Evolutionary conservation across 2,888 invertebrate genomes (phyloP).

Genomic region (Pyrrhosoma nymphula): DNA sequence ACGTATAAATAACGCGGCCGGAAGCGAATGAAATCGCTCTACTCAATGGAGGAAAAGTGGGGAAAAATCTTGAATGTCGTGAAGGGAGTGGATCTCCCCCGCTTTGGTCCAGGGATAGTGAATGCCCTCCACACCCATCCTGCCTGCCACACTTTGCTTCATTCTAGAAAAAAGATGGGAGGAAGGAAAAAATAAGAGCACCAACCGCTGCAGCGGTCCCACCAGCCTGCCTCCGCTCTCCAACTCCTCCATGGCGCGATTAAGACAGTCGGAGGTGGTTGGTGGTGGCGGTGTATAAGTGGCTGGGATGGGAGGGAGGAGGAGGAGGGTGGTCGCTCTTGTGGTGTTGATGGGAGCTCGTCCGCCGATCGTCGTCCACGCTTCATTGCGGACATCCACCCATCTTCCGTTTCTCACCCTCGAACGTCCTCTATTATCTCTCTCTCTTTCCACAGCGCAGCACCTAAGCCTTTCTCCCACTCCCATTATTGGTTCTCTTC

Average conservation of each 20-base stretch:
- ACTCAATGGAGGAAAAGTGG: slow-evolving; percentile 23
- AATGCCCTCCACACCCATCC: slow-evolving; percentile 14
- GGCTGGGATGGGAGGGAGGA: neutral
- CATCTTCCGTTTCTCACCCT: neutral
- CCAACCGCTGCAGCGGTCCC: neutral
- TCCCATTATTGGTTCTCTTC: too few species aligned
- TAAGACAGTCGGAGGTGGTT: neutral
- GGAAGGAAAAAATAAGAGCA: neutral
- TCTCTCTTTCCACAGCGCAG: neutral
- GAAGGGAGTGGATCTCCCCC: neutral
- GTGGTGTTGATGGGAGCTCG: slow-evolving; percentile 21
- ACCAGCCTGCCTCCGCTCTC: neutral
- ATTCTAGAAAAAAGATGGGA: neutral
- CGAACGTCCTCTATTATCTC: neutral
- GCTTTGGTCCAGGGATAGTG: neutral
- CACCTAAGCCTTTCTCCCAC: neutral
- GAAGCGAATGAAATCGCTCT: neutral
- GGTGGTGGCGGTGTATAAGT: neutral
- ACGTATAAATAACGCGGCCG: neutral
- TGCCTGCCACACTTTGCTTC: neutral
- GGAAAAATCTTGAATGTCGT: neutral
- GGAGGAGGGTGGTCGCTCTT: neutral
- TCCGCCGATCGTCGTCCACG: slow-evolving; percentile 23
- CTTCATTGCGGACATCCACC: slow-evolving; percentile 1
- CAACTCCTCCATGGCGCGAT: neutral